Evolutionary conservation across 2,888 invertebrate genomes (phyloP), one percentile per base, ranked within the genome.

Genomic region (Stenurella melanura): DNA sequence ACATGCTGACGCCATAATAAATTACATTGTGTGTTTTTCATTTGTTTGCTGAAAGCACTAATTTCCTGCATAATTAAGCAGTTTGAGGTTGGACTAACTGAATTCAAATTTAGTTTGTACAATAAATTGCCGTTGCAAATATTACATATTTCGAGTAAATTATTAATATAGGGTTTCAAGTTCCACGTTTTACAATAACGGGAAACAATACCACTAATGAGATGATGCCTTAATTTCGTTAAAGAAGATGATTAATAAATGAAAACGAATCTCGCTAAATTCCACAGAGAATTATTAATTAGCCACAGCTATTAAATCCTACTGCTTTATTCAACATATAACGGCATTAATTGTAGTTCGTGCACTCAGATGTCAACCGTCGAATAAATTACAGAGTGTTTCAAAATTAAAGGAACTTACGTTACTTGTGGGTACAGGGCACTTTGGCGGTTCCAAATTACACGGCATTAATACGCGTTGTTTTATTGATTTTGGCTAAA

Each of bases 41-140:
- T 50, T 50, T 50, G 15, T 50, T 50, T 50, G 50, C n/a, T 50
- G 50, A 50, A 17, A 50, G n/a, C 50, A 50, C 50, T 50, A 50
- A 50, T 50, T 50, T 50, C 6, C 50, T 50, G 50, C n/a, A 17
- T 50, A 50, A n/a, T 50, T 50, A 42, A 50, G n/a, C n/a, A 50
- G 50, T 50, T 50, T 50, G n/a, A 50, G 50, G 50, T 50, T 50
- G 50, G 50, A n/a, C 15, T 50, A 50, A 50, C n/a, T n/a, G n/a
- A 15, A 50, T 50, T 50, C 12, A n/a, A 50, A 50, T 50, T 50
- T 50, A 50, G n/a, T n/a, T 50, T n/a, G 7, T 50, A 17, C 50
- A 50, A 17, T 50, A 50, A 17, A 50, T 50, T 50, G n/a, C n/a
- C n/a, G n/a, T n/a, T 15, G n/a, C 50, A 50, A 50, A 50, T 50